phyloP scores from a whole-genome alignment of 2,888 invertebrate species.

The Laothoe populi region DNA sequence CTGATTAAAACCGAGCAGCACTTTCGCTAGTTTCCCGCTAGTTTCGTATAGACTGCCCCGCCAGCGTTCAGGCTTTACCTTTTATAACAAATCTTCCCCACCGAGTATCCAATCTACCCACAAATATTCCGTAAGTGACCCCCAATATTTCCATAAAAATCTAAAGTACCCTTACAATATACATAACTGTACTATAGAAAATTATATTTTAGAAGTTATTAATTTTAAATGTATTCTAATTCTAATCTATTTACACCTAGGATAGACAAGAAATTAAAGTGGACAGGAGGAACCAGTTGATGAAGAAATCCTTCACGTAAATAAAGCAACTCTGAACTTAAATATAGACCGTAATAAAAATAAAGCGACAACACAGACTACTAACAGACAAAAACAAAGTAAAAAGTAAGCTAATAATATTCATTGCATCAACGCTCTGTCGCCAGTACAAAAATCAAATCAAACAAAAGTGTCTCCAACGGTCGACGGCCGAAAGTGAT shows the following conservation, averaged over 20 bases:
- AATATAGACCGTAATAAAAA: background rate
- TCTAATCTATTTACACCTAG: background rate
- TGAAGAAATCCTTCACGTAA: too few species aligned
- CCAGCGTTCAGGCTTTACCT: too few species aligned
- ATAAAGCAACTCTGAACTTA: background rate
- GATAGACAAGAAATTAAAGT: background rate
- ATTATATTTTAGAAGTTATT: background rate
- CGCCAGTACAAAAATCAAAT: background rate
- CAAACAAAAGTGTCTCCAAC: slow-evolving; percentile 9
- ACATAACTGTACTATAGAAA: too few species aligned
- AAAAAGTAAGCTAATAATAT: background rate
- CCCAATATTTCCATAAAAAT: too few species aligned
- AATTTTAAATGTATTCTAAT: background rate
- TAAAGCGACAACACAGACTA: background rate
- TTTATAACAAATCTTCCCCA: too few species aligned
- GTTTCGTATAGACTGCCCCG: too few species aligned
- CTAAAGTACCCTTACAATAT: too few species aligned
- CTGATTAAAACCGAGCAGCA: too few species aligned
- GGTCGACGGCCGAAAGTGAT: slow-evolving; percentile 10
- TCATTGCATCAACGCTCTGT: background rate
- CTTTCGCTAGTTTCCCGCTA: too few species aligned
- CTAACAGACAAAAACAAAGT: slow-evolving; percentile 1
- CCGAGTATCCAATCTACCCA: too few species aligned
- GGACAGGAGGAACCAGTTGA: background rate
- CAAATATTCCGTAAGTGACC: too few species aligned